Evolutionary conservation across 1,140 invertebrate genomes (phyloP).

Genomic region (Cydia amplana): DNA sequence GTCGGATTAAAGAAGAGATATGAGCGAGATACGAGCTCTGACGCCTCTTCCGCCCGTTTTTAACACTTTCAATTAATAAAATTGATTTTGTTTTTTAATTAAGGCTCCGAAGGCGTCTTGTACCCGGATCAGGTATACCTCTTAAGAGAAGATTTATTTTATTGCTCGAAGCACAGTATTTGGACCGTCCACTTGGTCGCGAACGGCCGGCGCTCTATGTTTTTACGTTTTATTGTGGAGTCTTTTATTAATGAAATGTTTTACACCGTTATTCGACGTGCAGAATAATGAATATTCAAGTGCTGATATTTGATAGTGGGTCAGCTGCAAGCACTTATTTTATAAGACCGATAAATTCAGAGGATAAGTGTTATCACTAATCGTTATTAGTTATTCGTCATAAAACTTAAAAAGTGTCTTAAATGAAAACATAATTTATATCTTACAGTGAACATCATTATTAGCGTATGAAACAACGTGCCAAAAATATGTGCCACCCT

Average conservation of each 20-base stretch:
- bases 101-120: conserved; percentile 70
- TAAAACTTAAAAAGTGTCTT: too few relatives aligned
- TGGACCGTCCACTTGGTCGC: conserved; percentile 55
- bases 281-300: conserved; percentile 29
- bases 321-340: conserved; percentile 18
- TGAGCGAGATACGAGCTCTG: conserved; percentile 68
- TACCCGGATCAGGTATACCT: conserved; percentile 69
- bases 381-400: too few relatives aligned
- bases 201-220: conserved; percentile 56
- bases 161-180: conserved; percentile 71
- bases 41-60: conserved; percentile 76
- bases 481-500: too few relatives aligned
- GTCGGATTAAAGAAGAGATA: conserved; percentile 79
- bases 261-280: conserved; percentile 23
- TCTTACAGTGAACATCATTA: too few relatives aligned
- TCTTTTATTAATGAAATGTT: conserved; percentile 23
- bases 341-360: background rate
- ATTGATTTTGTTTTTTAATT: conserved; percentile 80
- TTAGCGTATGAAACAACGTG: too few relatives aligned
- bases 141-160: conserved; percentile 78
- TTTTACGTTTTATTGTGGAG: conserved; percentile 58
- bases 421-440: too few relatives aligned
- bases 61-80: conserved; percentile 80
- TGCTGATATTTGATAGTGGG: background rate
- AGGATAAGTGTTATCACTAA: too few relatives aligned